Evolutionary conservation across 2,888 invertebrate species (phyloP).

Genomic region (Lordiphosa fenestrarum): DNA sequence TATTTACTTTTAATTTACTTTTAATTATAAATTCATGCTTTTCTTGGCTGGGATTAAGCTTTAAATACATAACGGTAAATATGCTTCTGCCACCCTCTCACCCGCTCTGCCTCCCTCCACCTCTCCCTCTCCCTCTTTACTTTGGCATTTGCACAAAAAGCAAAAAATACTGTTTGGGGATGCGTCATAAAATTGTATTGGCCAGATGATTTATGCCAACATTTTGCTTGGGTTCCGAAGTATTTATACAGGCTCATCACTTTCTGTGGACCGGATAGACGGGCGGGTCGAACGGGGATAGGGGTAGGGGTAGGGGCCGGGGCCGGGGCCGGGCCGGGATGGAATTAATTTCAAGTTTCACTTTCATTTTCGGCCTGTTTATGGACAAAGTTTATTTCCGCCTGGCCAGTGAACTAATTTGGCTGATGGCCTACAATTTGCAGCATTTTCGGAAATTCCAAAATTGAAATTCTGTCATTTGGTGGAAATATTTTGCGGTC

Average conservation of each 20-base stretch:
- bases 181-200: conserved; percentile 57
- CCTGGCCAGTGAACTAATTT: background rate
- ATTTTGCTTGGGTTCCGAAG: conserved; percentile 17
- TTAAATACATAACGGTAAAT: conserved; percentile 69
- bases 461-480: background rate
- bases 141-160: conserved; percentile 30
- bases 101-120: background rate
- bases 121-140: conserved; percentile 38
- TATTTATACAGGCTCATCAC: conserved; percentile 58
- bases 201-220: conserved; percentile 49
- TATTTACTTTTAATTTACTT: conserved; percentile 75
- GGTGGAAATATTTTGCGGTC: too few species aligned
- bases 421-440: conserved; percentile 1
- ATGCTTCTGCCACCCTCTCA: conserved; percentile 16
- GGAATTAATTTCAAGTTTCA: conserved; percentile 64
- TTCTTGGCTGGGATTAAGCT: conserved; percentile 70
- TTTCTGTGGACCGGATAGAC: conserved; percentile 8
- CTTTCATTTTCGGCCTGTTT: conserved; percentile 49
- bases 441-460: background rate
- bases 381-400: conserved; percentile 7
- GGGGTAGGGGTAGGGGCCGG: background rate
- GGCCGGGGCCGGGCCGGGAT: background rate
- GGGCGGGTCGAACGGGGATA: background rate
- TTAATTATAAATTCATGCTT: conserved; percentile 75
- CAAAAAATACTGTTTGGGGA: conserved; percentile 41